phyloP scores from a whole-genome alignment of 2,888 invertebrate species.

The Tortrix viridana region DNA sequence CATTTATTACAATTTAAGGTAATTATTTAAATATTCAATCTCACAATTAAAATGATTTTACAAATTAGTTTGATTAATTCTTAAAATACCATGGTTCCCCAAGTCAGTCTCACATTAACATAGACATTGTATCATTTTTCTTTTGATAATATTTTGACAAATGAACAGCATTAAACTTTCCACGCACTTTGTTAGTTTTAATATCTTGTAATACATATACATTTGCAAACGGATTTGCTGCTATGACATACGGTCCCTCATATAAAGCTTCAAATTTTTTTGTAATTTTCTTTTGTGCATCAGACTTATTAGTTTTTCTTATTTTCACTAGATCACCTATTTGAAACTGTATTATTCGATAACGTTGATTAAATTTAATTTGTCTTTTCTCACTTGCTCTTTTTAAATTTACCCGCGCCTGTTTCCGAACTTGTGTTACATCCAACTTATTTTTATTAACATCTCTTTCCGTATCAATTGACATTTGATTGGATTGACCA shows the following conservation, averaged over 20 bases:
- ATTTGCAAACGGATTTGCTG: slow-evolving; percentile 7
- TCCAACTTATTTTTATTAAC: too few relatives aligned
- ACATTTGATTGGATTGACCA: too few relatives aligned
- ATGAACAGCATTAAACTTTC: slow-evolving; percentile 23
- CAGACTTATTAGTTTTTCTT: slow-evolving; percentile 7
- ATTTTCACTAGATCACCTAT: slow-evolving; percentile 24
- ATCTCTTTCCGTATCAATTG: too few relatives aligned
- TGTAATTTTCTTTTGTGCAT: slow-evolving; percentile 14
- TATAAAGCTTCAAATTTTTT: slow-evolving; percentile 20
- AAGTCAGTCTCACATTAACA: too few relatives aligned
- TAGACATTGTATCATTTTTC: too few relatives aligned
- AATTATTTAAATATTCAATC: too few relatives aligned
- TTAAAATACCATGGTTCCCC: too few relatives aligned
- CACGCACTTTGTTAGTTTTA: not conserved
- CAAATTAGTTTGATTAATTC: too few relatives aligned
- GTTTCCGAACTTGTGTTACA: too few relatives aligned
- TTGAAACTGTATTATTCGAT: slow-evolving; percentile 5
- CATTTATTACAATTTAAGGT: too few relatives aligned
- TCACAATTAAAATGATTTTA: too few relatives aligned
- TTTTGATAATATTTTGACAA: slow-evolving; percentile 5
- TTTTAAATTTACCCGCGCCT: not conserved
- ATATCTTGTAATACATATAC: slow-evolving; percentile 13
- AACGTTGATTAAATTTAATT: slow-evolving; percentile 7
- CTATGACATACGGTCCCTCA: slow-evolving; percentile 19
- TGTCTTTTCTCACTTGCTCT: not conserved